These are phyloP conservation scores for Protaetia brevitarsis DNA, from an alignment of 1,140 invertebrate genomes.

Conservation along the genomic window DNA sequence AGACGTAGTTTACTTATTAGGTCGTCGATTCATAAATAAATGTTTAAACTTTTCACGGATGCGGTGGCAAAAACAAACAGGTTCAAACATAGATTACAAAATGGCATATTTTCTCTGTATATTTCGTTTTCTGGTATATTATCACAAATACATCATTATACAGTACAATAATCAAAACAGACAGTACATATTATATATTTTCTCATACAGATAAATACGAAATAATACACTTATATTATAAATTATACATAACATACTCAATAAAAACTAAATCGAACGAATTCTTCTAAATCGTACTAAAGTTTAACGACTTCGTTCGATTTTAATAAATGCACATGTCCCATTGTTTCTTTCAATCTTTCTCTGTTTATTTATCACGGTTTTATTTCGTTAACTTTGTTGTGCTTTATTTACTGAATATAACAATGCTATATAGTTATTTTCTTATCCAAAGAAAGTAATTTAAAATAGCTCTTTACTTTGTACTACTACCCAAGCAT, in stretches of 20 bases:
- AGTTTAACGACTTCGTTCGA: not conserved
- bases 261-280: no score
- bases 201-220: no score
- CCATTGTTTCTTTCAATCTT: not conserved
- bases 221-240: no score
- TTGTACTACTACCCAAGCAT: no score
- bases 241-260: no score
- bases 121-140: not conserved
- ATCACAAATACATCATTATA: no score
- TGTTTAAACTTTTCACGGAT: constrained; percentile 41
- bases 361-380: constrained; percentile 9
- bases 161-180: no score
- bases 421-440: not conserved
- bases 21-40: constrained; percentile 12
- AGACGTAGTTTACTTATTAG: constrained; percentile 11
- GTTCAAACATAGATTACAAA: constrained; percentile 40
- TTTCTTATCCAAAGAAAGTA: not conserved
- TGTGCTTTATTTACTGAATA: constrained; percentile 17
- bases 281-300: no score
- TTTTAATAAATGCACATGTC: not conserved
- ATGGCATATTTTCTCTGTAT: constrained; percentile 24
- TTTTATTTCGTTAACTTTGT: not conserved
- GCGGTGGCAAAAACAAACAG: constrained; percentile 43
- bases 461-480: no score
- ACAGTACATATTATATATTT: no score